These are phyloP conservation scores for Cisticola juncidis DNA, from an alignment of 2,113 vertebrate species.

Conservation along the genomic window DNA sequence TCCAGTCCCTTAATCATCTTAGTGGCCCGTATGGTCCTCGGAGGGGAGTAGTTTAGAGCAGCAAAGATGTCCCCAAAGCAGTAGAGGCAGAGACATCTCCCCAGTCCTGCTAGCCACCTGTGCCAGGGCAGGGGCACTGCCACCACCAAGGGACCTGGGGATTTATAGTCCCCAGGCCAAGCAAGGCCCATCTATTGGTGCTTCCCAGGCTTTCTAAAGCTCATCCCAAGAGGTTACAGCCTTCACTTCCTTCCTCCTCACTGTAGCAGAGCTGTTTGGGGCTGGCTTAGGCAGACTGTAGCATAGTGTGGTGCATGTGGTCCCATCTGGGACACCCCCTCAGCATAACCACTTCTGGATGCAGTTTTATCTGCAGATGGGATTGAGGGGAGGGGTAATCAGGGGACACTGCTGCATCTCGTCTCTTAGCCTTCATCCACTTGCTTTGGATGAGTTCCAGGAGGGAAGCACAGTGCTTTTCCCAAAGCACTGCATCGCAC, in stretches of 20 bases:
- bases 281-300: background rate
- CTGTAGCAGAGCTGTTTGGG: background rate
- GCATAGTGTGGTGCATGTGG: fast-evolving
- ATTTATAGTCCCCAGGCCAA: background rate
- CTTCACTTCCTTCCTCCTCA: background rate
- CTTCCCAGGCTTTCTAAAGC: background rate
- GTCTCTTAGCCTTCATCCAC: background rate
- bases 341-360: background rate
- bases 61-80: background rate
- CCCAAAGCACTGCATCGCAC: background rate
- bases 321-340: background rate
- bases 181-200: fast-evolving
- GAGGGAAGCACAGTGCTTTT: background rate
- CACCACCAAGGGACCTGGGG: fast-evolving
- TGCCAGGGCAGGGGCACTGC: background rate
- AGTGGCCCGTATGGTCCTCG: background rate
- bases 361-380: background rate
- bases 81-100: background rate
- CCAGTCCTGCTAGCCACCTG: fast-evolving
- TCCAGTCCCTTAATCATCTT: constrained; percentile 25
- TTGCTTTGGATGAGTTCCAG: background rate
- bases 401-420: background rate
- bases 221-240: background rate
- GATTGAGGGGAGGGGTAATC: fast-evolving
- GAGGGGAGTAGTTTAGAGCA: background rate